Conservation (phyloP, 2,888 invertebrate genomes). For the Parthenolecanium corni region DNA sequence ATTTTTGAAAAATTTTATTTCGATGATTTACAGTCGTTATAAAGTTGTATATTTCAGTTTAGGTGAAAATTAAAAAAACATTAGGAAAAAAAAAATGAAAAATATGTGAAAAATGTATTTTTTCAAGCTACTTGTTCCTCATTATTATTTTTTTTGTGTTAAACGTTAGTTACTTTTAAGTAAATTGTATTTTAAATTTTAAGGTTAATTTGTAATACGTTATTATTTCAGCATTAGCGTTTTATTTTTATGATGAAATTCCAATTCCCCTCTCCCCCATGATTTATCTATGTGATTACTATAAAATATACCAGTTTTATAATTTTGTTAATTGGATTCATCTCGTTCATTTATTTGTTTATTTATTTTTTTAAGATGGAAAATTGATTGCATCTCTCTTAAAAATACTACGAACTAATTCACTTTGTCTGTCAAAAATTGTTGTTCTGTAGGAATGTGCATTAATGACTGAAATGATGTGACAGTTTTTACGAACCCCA, state of each 20-base stretch:
- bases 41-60: background rate
- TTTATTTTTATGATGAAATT: conserved; percentile 21
- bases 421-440: too few species aligned
- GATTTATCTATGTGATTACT: conserved; percentile 12
- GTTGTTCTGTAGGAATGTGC: too few species aligned
- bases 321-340: conserved; percentile 10
- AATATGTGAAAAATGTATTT: background rate
- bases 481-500: too few species aligned
- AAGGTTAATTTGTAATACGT: conserved; percentile 9
- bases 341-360: background rate
- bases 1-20: background rate
- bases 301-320: conserved; percentile 28
- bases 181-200: conserved; percentile 1
- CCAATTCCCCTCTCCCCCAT: conserved; percentile 6
- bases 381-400: too few species aligned
- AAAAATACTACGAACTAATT: too few species aligned
- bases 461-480: too few species aligned
- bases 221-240: conserved; percentile 14
- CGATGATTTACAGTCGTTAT: background rate
- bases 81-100: background rate
- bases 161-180: conserved; percentile 1
- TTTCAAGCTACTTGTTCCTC: conserved; percentile 25
- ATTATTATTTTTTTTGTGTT: conserved; percentile 10
- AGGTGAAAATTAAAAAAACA: background rate
- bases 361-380: too few species aligned